Evolutionary conservation across 2,797 vertebrate species (phyloP).

Genomic region (Pseudomugil gertrudae): DNA sequence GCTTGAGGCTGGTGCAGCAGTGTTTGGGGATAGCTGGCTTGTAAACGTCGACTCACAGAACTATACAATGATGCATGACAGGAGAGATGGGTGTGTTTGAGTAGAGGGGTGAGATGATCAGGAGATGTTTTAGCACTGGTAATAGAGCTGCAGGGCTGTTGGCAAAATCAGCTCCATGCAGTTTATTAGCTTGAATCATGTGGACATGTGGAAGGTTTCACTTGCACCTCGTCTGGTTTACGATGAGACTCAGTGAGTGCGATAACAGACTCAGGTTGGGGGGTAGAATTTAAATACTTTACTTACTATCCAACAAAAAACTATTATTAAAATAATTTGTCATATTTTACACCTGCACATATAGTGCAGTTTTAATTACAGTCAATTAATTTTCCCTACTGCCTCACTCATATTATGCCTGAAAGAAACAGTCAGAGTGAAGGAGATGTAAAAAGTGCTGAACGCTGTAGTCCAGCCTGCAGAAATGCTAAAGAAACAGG

Average conservation of each 20-base stretch:
- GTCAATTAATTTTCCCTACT: conserved; percentile 30
- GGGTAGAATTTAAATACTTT: too few relatives aligned
- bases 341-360: conserved; percentile 9
- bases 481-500: conserved; percentile 15
- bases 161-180: conserved; percentile 37
- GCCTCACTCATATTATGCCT: conserved; percentile 29
- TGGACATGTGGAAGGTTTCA: conserved; percentile 33
- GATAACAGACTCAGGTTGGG: too few relatives aligned
- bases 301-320: conserved; percentile 14
- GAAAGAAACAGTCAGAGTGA: conserved; percentile 34
- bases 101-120: conserved; percentile 12
- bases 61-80: conserved; percentile 62
- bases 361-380: conserved; percentile 4
- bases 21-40: conserved; percentile 67
- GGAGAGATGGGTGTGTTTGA: conserved; percentile 11
- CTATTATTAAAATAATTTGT: conserved; percentile 26
- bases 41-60: conserved; percentile 65
- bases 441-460: conserved; percentile 30
- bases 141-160: conserved; percentile 48
- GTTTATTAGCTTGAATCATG: conserved; percentile 30
- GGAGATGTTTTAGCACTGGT: conserved; percentile 27
- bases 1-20: conserved; percentile 58
- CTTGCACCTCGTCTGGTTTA: conserved; percentile 24
- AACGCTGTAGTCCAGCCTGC: conserved; percentile 31
- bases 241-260: conserved; percentile 20